Base-by-base conservation (phyloP, 2,888 invertebrate genomes). In the Tetropium fuscum region DNA sequence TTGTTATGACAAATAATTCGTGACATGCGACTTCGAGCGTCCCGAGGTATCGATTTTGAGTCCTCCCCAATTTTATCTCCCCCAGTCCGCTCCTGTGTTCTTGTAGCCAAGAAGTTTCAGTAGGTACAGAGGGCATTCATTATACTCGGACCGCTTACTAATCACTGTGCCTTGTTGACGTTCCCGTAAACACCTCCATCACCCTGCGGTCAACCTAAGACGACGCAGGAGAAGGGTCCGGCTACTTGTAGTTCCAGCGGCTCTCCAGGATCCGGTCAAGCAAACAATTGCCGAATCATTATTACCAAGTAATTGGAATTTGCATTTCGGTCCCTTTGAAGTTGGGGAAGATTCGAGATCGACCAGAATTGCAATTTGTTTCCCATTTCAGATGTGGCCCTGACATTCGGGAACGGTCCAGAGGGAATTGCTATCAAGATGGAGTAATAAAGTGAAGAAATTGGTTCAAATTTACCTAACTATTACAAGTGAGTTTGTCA, bases 131-230 rank as follows among this genome's bases (percentile, higher is more conserved):
- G 72, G 74, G 73, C 73, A 77, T 76, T 77, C 73, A 76, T 77
- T 77, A 76, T 71, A 74, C 70, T 58, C 61, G 63, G 70, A 73
- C 77, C 74, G 74, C 75, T 74, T 73, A 77, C 75, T 77, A 78
- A 78, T 78, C 77, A 76, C 69, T 70, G 64, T 60, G 66, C 73
- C 70, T 66, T 69, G 70, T 71, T 73, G 74, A 74, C 72, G 74
- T 70, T 64, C 53, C 64, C 70, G 74, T 77, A 77, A 79, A 79
- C 78, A 78, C 79, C 78, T 78, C 71, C 73, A 74, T 78, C 77
- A 77, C 74, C 70, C 72, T 73, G 73, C 64, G 75, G 74, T 74
- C 69, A 58, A 58, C 60, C 64, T 45, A 55, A 64, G 58, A 62
- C 60, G 65, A 64, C 58, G 62, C 40, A 11, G 20, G 36, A 34